These are phyloP conservation scores for Brachynemurus nebulosus DNA, from an alignment of 2,888 invertebrate genomes.

Conservation along the genomic window DNA sequence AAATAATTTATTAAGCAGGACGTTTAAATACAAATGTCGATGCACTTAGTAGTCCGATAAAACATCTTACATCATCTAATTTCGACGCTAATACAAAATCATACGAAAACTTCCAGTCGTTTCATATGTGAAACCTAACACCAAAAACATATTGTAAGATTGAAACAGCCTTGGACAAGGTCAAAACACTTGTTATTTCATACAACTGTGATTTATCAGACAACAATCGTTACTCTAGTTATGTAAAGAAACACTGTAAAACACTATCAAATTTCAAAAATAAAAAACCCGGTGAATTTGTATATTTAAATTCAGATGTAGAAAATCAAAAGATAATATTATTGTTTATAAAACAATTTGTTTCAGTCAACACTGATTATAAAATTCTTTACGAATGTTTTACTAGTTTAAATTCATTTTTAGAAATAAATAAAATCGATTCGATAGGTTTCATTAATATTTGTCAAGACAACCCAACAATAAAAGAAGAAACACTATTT, in stretches of 20 bases:
- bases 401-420: not conserved
- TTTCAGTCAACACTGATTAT: not conserved
- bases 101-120: not conserved
- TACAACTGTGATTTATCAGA: not conserved
- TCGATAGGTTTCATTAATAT: not conserved
- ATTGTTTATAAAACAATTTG: not conserved
- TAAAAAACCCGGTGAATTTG: not conserved
- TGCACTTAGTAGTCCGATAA: not conserved
- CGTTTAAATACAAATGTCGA: constrained; percentile 10
- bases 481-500: not conserved
- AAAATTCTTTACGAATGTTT: not conserved
- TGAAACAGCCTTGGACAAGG: not conserved
- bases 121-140: not conserved
- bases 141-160: not conserved
- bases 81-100: not conserved
- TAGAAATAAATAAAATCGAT: not conserved
- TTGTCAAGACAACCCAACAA: not conserved
- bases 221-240: not conserved
- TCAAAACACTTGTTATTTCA: not conserved
- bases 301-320: not conserved
- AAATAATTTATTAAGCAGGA: constrained; percentile 7
- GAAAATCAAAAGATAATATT: not conserved
- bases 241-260: not conserved
- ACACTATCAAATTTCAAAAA: not conserved
- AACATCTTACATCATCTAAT: too few species aligned